These are phyloP conservation scores for Brienomyrus longianalis DNA, from an alignment of 2,113 vertebrate species.

Conservation along the genomic window DNA sequence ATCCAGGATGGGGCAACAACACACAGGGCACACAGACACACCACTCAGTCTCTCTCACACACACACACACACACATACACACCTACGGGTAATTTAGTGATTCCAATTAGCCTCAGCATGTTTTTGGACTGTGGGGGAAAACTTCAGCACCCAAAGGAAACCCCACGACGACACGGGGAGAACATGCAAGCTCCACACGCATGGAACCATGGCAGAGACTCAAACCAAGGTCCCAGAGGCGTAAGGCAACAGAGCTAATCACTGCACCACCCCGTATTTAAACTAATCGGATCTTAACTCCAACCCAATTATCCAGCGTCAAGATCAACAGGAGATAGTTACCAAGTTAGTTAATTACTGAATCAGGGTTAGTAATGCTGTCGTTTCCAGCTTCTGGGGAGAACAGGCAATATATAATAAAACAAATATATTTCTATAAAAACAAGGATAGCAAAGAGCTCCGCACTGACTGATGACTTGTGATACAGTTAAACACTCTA, in stretches of 20 bases:
- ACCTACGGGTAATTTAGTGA: no score
- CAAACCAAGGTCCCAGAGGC: background rate
- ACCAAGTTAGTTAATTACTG: background rate
- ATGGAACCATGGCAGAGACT: background rate
- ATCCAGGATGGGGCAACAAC: no score
- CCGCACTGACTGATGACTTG: background rate
- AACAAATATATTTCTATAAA: background rate
- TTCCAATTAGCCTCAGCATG: no score
- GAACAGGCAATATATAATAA: background rate
- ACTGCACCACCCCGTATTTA: background rate
- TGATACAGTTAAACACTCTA: no score
- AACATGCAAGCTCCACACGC: background rate
- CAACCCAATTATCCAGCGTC: background rate
- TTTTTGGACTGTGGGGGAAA: no score
- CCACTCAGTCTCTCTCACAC: no score
- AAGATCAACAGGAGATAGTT: background rate
- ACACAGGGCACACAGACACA: no score
- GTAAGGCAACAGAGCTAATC: background rate
- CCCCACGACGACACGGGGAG: background rate
- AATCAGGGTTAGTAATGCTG: background rate
- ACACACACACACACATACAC: no score
- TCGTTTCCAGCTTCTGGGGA: background rate
- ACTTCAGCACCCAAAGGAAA: no score
- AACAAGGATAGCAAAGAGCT: background rate
- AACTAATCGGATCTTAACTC: background rate